Percentiles rank a stretch among this genome's conserved stretches.
These are phyloP conservation scores for Agelaius tricolor DNA, from an alignment of 2,113 vertebrate genomes.

Conservation along the genomic window DNA sequence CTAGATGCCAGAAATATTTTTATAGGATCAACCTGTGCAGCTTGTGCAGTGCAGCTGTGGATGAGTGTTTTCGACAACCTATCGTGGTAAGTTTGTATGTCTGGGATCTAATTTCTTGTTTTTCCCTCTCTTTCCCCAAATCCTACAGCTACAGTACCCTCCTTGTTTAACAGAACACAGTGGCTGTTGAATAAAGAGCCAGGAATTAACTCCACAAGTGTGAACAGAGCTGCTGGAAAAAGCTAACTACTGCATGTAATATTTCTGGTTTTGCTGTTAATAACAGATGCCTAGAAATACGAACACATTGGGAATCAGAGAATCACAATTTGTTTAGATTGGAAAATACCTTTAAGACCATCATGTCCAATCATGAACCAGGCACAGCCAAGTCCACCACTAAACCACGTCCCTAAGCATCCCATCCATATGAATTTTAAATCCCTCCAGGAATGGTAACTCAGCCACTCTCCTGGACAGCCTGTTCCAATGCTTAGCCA, in stretches of 20 bases:
- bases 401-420: background rate
- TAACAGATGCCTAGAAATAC: background rate
- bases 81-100: conserved; percentile 67
- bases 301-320: background rate
- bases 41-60: conserved; percentile 69
- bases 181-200: background rate
- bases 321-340: background rate
- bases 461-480: background rate
- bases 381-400: background rate
- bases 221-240: background rate
- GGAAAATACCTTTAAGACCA: background rate
- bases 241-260: background rate
- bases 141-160: background rate
- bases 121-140: background rate
- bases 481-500: background rate
- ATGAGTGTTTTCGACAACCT: conserved; percentile 81
- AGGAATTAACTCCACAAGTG: background rate
- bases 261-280: background rate
- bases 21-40: conserved; percentile 77
- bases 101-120: background rate
- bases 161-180: background rate
- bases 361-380: background rate
- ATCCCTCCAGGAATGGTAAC: background rate
- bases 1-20: conserved; percentile 81
- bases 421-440: background rate